Evolutionary conservation across 2,888 invertebrate genomes (phyloP).

Genomic region (Lasius platythorax): DNA sequence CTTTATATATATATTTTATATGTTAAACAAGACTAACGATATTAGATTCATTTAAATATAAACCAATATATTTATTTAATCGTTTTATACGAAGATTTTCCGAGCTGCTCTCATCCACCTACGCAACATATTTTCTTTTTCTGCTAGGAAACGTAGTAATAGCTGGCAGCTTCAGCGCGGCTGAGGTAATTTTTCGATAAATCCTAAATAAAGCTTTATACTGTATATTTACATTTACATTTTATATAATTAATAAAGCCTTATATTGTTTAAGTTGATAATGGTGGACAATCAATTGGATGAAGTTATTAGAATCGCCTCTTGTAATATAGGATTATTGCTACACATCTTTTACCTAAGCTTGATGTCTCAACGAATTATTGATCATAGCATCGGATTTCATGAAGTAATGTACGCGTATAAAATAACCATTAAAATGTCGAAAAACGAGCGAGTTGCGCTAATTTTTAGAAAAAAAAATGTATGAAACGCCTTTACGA

Average conservation of each 20-base stretch:
- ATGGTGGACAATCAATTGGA: constrained; percentile 7
- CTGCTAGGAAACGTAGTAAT: neutral
- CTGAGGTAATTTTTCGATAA: constrained; percentile 16
- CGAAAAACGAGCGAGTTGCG: neutral
- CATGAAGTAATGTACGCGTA: neutral
- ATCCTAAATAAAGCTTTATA: neutral
- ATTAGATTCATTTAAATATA: neutral
- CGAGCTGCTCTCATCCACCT: constrained; percentile 7
- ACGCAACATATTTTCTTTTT: constrained; percentile 10
- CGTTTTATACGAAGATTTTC: neutral
- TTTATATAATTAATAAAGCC: neutral
- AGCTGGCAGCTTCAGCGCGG: neutral
- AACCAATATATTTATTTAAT: neutral
- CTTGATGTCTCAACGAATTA: constrained; percentile 8
- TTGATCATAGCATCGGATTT: constrained; percentile 9
- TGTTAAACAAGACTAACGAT: neutral
- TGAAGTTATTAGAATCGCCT: neutral
- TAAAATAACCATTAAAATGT: neutral
- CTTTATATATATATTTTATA: no score
- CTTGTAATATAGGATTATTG: neutral
- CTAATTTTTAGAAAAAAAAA: neutral
- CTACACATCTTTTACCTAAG: constrained; percentile 14
- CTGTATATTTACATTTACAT: neutral
- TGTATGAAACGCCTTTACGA: no score
- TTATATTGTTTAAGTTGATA: constrained; percentile 5